Percentiles rank a stretch among this genome's conserved stretches.
Conservation (phyloP, 2,888 invertebrate genomes). For the Papilio gigon region DNA sequence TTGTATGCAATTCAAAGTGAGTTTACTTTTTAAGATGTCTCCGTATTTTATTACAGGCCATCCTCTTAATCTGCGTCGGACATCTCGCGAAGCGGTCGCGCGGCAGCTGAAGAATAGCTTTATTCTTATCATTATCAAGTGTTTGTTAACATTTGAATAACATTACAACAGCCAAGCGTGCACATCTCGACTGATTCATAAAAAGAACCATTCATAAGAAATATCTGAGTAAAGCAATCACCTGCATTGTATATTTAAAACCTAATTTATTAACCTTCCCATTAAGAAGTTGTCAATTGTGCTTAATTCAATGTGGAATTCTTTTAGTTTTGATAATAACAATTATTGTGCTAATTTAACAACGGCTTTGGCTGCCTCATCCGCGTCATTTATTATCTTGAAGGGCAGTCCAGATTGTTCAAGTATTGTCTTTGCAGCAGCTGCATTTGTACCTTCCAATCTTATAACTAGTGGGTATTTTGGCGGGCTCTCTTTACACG, state of each 20-base stretch:
- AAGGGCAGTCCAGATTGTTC: constrained; percentile 92
- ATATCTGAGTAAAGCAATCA: neutral
- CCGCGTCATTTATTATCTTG: constrained; percentile 91
- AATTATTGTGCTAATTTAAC: constrained; percentile 80
- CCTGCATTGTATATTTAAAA: neutral
- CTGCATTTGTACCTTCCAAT: constrained; percentile 97
- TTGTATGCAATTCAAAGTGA: constrained; percentile 31
- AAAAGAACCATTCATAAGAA: neutral
- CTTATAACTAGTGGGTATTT: constrained; percentile 95
- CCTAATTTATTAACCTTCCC: neutral
- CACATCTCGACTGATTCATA: constrained; percentile 4
- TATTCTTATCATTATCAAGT: constrained; percentile 36
- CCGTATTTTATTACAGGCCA: constrained; percentile 31
- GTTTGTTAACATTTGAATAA: constrained; percentile 28
- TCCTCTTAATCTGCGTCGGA: constrained; percentile 37
- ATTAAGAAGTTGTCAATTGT: constrained; percentile 1
- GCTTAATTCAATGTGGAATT: neutral
- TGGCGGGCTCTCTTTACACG: constrained; percentile 90
- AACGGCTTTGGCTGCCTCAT: constrained; percentile 95
- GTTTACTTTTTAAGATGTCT: constrained; percentile 34
- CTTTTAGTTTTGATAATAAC: neutral
- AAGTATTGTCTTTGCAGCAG: constrained; percentile 91
- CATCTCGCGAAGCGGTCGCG: constrained; percentile 26
- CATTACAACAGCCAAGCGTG: constrained; percentile 28
- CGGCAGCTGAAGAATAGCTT: constrained; percentile 37